Base-by-base conservation (phyloP, 2,113 vertebrate species). In the Manacus vitellinus region DNA sequence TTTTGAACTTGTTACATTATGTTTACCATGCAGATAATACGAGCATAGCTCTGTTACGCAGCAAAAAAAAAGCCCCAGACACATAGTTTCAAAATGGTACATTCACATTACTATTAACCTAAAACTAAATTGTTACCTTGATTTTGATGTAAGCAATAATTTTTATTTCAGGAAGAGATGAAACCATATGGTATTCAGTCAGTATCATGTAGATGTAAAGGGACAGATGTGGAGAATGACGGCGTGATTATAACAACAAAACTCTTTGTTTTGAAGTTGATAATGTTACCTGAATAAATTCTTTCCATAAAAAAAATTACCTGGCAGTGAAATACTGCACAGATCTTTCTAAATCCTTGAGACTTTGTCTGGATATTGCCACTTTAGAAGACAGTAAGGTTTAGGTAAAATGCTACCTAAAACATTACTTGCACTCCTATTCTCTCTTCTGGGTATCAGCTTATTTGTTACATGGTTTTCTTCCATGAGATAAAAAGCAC, bases 111-210 rank as follows among this genome's bases (percentile, higher is more conserved):
- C 3, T 25, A 19, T 39, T 70, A n/a, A 75, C 49, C 24, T 41
- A 70, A 71, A 52, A 15, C 7, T 31, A 62, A 31, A 62, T 18
- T 58, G 43, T 18, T 71, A 72, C 24, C 27, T 78, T 71, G 37
- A 43, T 56, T 75, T 91, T 87, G 9, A 56, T 43, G 31, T n/a
- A 55, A 68, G 16, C 4, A 63, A 41, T 3, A 6, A 8, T 37
- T 68, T 44, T 76, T 83, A 56, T 77, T 94, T 91, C 35, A 71
- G 43, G 22, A 63, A 81, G 33, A 65, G 30, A 39, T 67, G 35
- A 21, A 84, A 12, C 21, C 7, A 24, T 46, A 59, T 0, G 0
- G 11, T 19, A 24, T 55, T 91, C 58, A 78, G 15, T 72, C 19
- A 19, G 43, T 37, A 63, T 35, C 56, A 59, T 24, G 18, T 43